Conservation (phyloP, 2,888 invertebrate species). For the Tachina fera region DNA sequence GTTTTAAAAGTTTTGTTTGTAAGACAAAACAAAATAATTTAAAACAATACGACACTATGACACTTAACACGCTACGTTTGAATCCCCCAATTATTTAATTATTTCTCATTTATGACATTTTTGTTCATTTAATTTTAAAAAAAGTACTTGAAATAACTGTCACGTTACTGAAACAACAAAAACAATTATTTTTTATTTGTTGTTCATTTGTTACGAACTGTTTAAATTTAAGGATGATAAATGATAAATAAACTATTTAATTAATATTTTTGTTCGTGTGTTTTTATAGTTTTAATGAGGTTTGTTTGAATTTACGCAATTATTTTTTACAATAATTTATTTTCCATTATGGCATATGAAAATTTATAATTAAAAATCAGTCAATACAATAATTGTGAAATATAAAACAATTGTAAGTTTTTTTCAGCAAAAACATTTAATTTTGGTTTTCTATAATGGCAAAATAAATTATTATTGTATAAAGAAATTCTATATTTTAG, state of each 20-base stretch:
- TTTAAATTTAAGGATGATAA: background rate
- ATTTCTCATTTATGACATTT: background rate
- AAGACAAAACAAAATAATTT: too few species aligned
- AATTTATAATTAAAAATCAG: slow-evolving; percentile 69
- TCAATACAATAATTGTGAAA: slow-evolving; percentile 66
- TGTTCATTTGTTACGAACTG: background rate
- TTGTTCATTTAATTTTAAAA: background rate
- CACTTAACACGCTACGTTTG: too few species aligned
- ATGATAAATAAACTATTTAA: slow-evolving; percentile 5
- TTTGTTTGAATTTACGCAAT: slow-evolving; percentile 30
- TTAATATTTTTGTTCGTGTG: slow-evolving; percentile 2
- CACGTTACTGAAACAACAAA: background rate
- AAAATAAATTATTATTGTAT: background rate
- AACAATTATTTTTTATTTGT: background rate
- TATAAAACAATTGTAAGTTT: background rate
- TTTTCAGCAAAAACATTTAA: background rate
- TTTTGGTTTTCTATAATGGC: background rate
- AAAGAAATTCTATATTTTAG: too few species aligned
- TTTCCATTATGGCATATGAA: slow-evolving; percentile 48
- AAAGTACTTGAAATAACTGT: too few species aligned
- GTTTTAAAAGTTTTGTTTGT: too few species aligned
- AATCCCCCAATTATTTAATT: background rate
- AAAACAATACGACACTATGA: too few species aligned
- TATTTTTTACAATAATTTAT: slow-evolving; percentile 30
- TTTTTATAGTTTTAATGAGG: background rate